Evolutionary conservation across 2,113 vertebrate species (phyloP), one percentile per base, ranked within the genome.

Genomic region (Bagarius yarrelli): DNA sequence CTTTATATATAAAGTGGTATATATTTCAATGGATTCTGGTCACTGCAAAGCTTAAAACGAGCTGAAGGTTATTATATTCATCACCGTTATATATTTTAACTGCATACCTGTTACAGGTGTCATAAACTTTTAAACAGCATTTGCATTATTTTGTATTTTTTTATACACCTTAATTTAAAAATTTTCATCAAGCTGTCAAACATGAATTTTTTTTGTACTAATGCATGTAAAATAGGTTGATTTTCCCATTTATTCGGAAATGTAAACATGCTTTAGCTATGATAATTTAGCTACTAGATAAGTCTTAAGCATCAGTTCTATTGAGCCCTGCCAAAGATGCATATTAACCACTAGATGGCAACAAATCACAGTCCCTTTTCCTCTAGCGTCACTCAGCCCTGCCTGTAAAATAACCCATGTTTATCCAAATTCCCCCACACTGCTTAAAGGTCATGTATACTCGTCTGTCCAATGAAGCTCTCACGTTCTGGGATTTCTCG

Each of bases 261-360:
- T n/a, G n/a, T n/a, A n/a, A n/a, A n/a, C n/a, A n/a, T n/a, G n/a
- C n/a, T n/a, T n/a, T n/a, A n/a, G n/a, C n/a, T n/a, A n/a, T n/a
- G n/a, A n/a, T n/a, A n/a, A n/a, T n/a, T n/a, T n/a, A n/a, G n/a
- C n/a, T n/a, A n/a, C n/a, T n/a, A n/a, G n/a, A n/a, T n/a, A n/a
- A n/a, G n/a, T n/a, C n/a, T n/a, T n/a, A n/a, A n/a, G n/a, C n/a
- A n/a, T n/a, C n/a, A n/a, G n/a, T n/a, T n/a, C n/a, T n/a, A n/a
- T n/a, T n/a, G n/a, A n/a, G n/a, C n/a, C n/a, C n/a, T n/a, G n/a
- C n/a, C n/a, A n/a, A n/a, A 19, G 19, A 72, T 23, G 32, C 47
- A 50, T 19, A 4, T 19, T 16, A 55, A 76, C 63, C 81, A 76
- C 84, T 40, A 80, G 81, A 72, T 85, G 84, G 81, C 34, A 53